phyloP scores from a whole-genome alignment of 2,113 vertebrate genomes.

The Castor canadensis region DNA sequence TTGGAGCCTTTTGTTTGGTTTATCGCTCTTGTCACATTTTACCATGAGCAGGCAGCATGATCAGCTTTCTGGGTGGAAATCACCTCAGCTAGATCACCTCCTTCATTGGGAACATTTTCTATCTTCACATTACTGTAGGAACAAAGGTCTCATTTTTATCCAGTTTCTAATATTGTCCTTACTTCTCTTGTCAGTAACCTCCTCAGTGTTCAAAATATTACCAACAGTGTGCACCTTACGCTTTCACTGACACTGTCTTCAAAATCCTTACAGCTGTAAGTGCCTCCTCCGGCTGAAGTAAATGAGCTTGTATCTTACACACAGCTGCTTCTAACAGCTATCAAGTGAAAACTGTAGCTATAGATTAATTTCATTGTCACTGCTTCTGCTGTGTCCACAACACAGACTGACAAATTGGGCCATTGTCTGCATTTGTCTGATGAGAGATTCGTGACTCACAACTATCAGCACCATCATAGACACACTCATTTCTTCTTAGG shows the following conservation, averaged over 20 bases:
- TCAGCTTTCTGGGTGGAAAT: neutral
- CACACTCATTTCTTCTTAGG: neutral
- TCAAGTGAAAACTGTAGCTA: neutral
- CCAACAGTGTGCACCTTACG: too few relatives aligned
- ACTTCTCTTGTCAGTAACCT: neutral
- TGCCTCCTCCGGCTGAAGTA: neutral
- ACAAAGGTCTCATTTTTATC: neutral
- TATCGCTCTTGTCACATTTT: neutral
- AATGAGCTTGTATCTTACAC: too few relatives aligned
- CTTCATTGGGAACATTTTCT: neutral
- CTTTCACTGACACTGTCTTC: neutral
- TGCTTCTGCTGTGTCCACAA: neutral
- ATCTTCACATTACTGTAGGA: neutral
- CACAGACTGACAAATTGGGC: neutral
- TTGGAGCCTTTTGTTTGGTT: neutral
- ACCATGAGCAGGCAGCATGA: neutral
- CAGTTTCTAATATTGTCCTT: neutral
- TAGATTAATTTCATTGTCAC: neutral
- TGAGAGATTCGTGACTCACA: neutral
- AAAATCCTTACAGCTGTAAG: neutral
- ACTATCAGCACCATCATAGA: neutral
- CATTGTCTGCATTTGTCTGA: rapidly evolving
- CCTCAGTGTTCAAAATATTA: neutral
- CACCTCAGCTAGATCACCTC: neutral
- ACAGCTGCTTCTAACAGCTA: neutral